Base-by-base conservation (phyloP, 2,113 vertebrate species). In the Epinephelus moara region DNA sequence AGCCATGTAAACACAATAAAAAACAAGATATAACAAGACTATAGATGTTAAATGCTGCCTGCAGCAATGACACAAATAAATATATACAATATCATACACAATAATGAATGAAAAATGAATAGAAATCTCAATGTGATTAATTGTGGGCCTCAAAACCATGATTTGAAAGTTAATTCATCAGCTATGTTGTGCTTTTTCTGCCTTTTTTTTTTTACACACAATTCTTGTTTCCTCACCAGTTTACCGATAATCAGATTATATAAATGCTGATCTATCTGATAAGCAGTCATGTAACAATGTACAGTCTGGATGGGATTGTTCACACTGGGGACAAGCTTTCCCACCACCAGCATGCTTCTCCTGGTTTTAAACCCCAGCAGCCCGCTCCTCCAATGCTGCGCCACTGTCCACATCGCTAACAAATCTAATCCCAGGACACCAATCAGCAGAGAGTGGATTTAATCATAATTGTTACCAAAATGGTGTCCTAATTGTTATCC, bases 301-400 rank as follows among this genome's bases (percentile, higher is more conserved):
- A 56, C 50, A 57, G 56, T 12, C 68, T 45, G 45, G 63, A 19
- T 1, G 2, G 40, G 60, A 57, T 53, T 52, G 3, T 64, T 42
- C 23, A 45, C 55, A 4, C 68, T 40, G 56, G 40, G 11, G 62
- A 77, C 53, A 21, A 15, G 56, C n/a, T 68, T 47, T 68, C 12
- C 42, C n/a, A 56, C 33, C 11, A 10, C 21, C 30, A 62, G 27
- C 30, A 61, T 17, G 30, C 59, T 30, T 68, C 52, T 81, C 37
- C 70, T 80, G 62, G 59, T 71, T 64, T 85, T 30, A 84, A 79
- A 45, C 66, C 53, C 57, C 56, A 64, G 21, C 19, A 25, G 6
- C 23, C 23, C 17, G 63, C 37, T 68, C 52, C 59, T 70, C 64
- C 47, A 50, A 59, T 13, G 40, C 57, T 59, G 47, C 50, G 19